phyloP scores from a whole-genome alignment of 1,140 invertebrate species.

The Hydropsyche tenuis region DNA sequence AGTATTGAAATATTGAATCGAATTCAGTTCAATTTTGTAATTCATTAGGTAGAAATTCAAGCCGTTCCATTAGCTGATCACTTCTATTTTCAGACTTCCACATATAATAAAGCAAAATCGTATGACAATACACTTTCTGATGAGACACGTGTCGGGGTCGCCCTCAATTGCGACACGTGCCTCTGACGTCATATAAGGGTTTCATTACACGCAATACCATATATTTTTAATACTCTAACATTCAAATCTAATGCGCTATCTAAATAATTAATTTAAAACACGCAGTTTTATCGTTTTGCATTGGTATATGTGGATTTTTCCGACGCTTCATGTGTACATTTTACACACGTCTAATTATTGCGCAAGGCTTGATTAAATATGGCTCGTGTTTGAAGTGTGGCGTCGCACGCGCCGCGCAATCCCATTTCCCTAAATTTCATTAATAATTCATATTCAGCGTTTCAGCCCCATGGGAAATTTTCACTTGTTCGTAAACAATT shows the following conservation, averaged over 20 bases:
- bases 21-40: too few species aligned
- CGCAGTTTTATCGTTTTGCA: too few species aligned
- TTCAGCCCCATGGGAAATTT: slow-evolving; percentile 34
- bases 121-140: slow-evolving; percentile 8
- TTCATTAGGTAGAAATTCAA: too few species aligned
- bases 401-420: slow-evolving; percentile 4
- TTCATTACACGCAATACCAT: background rate
- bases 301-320: too few species aligned
- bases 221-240: background rate
- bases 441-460: slow-evolving; percentile 34
- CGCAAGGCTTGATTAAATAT: background rate
- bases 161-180: slow-evolving; percentile 21
- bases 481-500: slow-evolving; percentile 7
- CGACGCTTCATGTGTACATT: too few species aligned
- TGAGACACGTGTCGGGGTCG: slow-evolving; percentile 23
- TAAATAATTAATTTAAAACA: too few species aligned
- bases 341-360: too few species aligned
- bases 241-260: background rate
- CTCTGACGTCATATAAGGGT: slow-evolving; percentile 20
- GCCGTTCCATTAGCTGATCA: too few species aligned
- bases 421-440: slow-evolving; percentile 41
- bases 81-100: too few species aligned
- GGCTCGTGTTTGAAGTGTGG: background rate
- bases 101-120: slow-evolving; percentile 24
- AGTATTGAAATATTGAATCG: too few species aligned